Base-by-base conservation (phyloP, 2,113 vertebrate species). In the Bubo blakistoni region DNA sequence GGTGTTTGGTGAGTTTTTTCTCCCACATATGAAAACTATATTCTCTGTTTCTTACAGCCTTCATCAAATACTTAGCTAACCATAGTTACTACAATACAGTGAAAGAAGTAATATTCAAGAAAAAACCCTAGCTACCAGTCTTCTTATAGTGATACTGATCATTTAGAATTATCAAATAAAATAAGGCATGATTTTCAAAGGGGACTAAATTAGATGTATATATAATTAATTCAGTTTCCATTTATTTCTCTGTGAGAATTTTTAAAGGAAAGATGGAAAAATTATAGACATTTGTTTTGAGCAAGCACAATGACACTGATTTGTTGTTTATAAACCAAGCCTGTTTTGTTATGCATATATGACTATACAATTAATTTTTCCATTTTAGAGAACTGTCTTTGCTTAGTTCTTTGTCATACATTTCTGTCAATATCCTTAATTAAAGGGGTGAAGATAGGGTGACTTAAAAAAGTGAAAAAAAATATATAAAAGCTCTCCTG, bases 151-250 rank as follows among this genome's bases (percentile, higher is more conserved):
- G 24, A 73, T 59, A 58, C 26, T 44, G 66, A 83, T 94, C 4
- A 79, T 30, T 95, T 94, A 88, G 51, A 91, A 92, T 89, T 94
- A 71, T 72, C 61, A 94, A 85, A 91, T 90, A 86, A 79, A 71
- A 88, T 65, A 62, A 86, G 66, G 3, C 32, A 74, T 86, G 65
- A 89, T 84, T 83, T 92, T 95, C 65, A 96, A 81, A 94, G n/a
- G 27, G 5, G 10, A 72, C 19, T 5, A 95, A 94, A 89, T 55
- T 71, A 25, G 25, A 74, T 92, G 49, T 84, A 38, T 34, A 36
- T 63, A 58, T 58, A 57, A 40, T 66, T 3, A 70, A 32, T 49
- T 88, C 17, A 77, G 54, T 94, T 72, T 70, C 52, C 29, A 57
- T 70, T 91, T 40, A 77, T 91, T 86, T 94, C 30, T 63, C 65